Base-by-base conservation (phyloP, 2,797 vertebrate species). In the Mycteria americana region DNA sequence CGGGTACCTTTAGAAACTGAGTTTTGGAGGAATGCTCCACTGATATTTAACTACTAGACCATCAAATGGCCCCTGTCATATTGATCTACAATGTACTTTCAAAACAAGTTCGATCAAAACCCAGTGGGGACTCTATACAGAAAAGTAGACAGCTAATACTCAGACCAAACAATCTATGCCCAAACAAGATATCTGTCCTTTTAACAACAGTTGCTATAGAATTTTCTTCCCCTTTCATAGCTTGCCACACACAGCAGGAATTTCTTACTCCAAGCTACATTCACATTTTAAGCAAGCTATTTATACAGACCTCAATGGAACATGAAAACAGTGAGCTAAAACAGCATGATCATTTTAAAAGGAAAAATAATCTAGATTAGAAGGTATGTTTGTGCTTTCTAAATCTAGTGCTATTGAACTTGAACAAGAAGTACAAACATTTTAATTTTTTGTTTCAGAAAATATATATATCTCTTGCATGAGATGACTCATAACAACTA, bases 81-180 rank as follows among this genome's bases (percentile, higher is more conserved):
- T 95, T 95, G 97, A 97, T 97, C 95, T 90, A 92, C 94, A 94
- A 94, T 46, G 83, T 95, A 94, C 93, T 95, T 96, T 95, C 92
- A 97, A 96, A 97, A 95, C 95, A 92, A 91, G 68, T 92, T 97
- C 68, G 51, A 97, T 97, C 91, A 91, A 92, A 89, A 85, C 93
- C 62, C 96, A 96, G 95, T 94, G 63, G 97, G 97, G 86, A 95
- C 94, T 72, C 91, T 85, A 59, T 50, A 70, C 85, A 94, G 95
- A 96, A 92, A 96, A 96, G 79, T 5, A 93, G 80, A 92, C 92
- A 95, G 83, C 92, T 92, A 97, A 96, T 96, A 95, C 84, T 70
- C 93, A 89, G 73, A 96, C 91, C 80, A 97, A 95, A 93, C 95
- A 91, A 91, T 30, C 93, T 68, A 43, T 85, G 95, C 83, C 91